Conservation (phyloP, 2,888 invertebrate species). For the Mythimna vitellina region DNA sequence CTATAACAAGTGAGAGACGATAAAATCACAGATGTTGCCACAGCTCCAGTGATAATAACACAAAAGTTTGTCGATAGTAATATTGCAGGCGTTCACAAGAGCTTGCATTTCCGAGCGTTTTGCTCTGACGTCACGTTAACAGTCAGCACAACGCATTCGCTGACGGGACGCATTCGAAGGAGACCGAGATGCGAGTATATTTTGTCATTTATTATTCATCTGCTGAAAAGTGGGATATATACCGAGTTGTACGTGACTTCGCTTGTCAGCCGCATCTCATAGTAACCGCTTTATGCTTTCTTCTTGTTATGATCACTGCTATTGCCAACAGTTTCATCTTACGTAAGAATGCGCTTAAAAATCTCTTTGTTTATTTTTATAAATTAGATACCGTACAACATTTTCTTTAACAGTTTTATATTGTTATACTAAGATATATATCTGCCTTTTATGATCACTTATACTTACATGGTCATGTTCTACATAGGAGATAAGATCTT, state of each 20-base stretch:
- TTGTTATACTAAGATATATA: slow-evolving; percentile 33
- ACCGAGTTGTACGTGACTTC: slow-evolving; percentile 84
- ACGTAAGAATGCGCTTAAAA: slow-evolving; percentile 67
- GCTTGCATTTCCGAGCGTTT: slow-evolving; percentile 67
- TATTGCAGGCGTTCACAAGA: slow-evolving; percentile 52
- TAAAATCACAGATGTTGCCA: slow-evolving; percentile 38
- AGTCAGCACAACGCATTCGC: slow-evolving; percentile 72
- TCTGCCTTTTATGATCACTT: slow-evolving; percentile 57
- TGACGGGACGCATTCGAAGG: slow-evolving; percentile 60
- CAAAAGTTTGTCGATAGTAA: slow-evolving; percentile 58
- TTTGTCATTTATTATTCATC: slow-evolving; percentile 87
- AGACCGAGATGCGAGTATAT: slow-evolving; percentile 73
- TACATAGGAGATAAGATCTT: slow-evolving; percentile 43
- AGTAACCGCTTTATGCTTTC: slow-evolving; percentile 77
- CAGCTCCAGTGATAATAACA: slow-evolving; percentile 38
- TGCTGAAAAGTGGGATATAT: slow-evolving; percentile 84
- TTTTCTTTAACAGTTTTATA: slow-evolving; percentile 10
- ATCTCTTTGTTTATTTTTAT: slow-evolving; percentile 63
- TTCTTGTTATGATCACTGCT: slow-evolving; percentile 75
- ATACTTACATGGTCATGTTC: slow-evolving; percentile 27
- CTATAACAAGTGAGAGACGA: slow-evolving; percentile 6
- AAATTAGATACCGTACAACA: slow-evolving; percentile 16
- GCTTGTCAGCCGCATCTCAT: slow-evolving; percentile 76
- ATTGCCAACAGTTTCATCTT: slow-evolving; percentile 71
- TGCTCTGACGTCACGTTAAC: slow-evolving; percentile 57